Evolutionary conservation across 1,140 invertebrate species (phyloP).

Genomic region (Macrocentrus cingulum): DNA sequence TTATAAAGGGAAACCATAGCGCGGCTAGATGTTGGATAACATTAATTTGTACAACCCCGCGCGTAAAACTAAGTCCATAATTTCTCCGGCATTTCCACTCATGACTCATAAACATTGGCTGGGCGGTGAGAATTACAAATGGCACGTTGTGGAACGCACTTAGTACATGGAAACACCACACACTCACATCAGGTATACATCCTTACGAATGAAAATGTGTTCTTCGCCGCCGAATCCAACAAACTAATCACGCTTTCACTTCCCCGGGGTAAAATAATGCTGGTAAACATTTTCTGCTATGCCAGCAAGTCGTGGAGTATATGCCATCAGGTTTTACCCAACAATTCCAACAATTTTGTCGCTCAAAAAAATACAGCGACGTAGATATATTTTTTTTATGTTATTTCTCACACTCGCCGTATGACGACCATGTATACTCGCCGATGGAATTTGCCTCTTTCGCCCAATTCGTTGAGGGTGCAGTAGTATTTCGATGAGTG

Average conservation of each 20-base stretch:
- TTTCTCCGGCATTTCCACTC: slow-evolving; percentile 24
- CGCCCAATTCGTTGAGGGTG: slow-evolving; percentile 11
- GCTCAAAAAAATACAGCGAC: neutral
- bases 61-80: slow-evolving; percentile 27
- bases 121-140: slow-evolving; percentile 20
- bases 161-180: no score
- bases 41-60: slow-evolving; percentile 7
- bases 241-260: slow-evolving; percentile 26
- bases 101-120: slow-evolving; percentile 12
- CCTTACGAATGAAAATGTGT: slow-evolving; percentile 23
- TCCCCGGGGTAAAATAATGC: slow-evolving; percentile 20
- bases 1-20: neutral
- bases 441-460: slow-evolving; percentile 17
- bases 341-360: slow-evolving; percentile 5
- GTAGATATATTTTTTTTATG: neutral
- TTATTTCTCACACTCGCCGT: no score
- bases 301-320: no score
- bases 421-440: slow-evolving; percentile 12
- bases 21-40: slow-evolving; percentile 2
- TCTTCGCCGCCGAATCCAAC: slow-evolving; percentile 11
- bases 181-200: no score
- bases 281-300: neutral
- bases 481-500: slow-evolving; percentile 19
- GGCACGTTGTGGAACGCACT: slow-evolving; percentile 25
- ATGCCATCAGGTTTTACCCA: no score